Evolutionary conservation across 2,888 invertebrate species (phyloP), one percentile per base, ranked within the genome.

Genomic region (Heliconius erato): DNA sequence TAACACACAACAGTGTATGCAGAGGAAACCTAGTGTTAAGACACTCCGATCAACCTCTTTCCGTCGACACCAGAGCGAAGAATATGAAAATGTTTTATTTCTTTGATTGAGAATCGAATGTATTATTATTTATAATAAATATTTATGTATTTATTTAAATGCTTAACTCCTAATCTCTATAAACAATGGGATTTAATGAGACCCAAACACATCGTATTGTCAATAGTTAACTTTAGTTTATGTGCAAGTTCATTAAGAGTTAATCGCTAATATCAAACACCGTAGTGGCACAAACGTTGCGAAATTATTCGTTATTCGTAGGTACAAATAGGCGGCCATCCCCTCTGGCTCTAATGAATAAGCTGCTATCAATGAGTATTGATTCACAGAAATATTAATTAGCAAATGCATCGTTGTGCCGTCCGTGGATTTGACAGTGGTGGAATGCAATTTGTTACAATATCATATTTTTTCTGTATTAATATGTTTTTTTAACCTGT

Each of bases 381-480:
- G 81, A 65, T 79, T 83, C 63, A 79, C 79, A 72, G 83, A 76
- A 83, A 74, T 83, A 79, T 79, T 81, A 71, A 83, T 83, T 81
- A 81, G 69, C 79, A 79, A 65, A 81, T 74, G 63, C 81, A 81
- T 81, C 74, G 72, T 32, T 49, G 54, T 79, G 71, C 80, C 59
- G 28, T 77, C 35, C 35, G 72, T 77, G 54, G 35, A 59, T 77
- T 82, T 77, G 40, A 67, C 49, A 80, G 49, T 67, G 35, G 19
- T 32, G 40, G 19, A 44, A 76, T 71, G 72, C 59, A 82, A 69
- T 69, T 79, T 59, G 16, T 49, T 32, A 67, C 44, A 78, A 65
- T 67, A 23, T 3, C 40, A 9, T 2, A 23, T 63, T n/a, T 35
- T n/a, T n/a, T 63, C 7, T 76, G 35, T n/a, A 19, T 63, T n/a